These are phyloP conservation scores for Erebia epiphron DNA, from an alignment of 2,888 invertebrate species.

Conservation along the genomic window DNA sequence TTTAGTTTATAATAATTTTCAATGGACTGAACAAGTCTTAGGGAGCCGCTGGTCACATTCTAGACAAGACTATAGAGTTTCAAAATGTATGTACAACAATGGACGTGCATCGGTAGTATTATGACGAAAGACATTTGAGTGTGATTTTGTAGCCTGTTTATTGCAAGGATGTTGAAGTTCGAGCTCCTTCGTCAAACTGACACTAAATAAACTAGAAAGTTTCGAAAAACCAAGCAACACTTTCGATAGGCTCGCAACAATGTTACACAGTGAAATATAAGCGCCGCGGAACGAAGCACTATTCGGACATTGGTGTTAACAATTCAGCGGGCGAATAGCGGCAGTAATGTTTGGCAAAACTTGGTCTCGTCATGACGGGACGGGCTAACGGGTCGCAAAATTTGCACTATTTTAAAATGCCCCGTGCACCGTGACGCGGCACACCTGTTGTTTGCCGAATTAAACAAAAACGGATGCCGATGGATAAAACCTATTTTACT, in stretches of 20 bases:
- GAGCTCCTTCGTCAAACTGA: background rate
- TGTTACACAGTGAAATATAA: slow-evolving; percentile 25
- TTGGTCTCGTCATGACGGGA: slow-evolving; percentile 50
- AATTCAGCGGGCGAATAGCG: slow-evolving; percentile 49
- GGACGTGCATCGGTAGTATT: no score
- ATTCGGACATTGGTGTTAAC: slow-evolving; percentile 50
- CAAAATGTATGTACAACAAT: no score
- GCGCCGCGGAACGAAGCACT: slow-evolving; percentile 43
- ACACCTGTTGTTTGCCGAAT: slow-evolving; percentile 70
- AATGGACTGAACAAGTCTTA: no score
- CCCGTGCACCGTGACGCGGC: slow-evolving; percentile 70
- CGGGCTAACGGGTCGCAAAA: slow-evolving; percentile 76
- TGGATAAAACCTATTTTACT: slow-evolving; percentile 40
- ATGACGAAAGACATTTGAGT: no score
- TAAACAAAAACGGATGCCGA: slow-evolving; percentile 42
- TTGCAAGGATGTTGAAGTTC: no score
- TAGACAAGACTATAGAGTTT: no score
- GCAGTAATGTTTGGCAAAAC: slow-evolving; percentile 58
- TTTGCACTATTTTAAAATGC: slow-evolving; percentile 79
- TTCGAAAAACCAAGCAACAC: slow-evolving; percentile 14
- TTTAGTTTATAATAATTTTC: no score
- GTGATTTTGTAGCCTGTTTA: no score
- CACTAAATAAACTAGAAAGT: slow-evolving; percentile 7
- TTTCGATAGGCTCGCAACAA: slow-evolving; percentile 17
- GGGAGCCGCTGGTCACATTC: no score